Evolutionary conservation across 2,113 vertebrate species (phyloP), one percentile per base, ranked within the genome.

Genomic region (Meleagris gallopavo): DNA sequence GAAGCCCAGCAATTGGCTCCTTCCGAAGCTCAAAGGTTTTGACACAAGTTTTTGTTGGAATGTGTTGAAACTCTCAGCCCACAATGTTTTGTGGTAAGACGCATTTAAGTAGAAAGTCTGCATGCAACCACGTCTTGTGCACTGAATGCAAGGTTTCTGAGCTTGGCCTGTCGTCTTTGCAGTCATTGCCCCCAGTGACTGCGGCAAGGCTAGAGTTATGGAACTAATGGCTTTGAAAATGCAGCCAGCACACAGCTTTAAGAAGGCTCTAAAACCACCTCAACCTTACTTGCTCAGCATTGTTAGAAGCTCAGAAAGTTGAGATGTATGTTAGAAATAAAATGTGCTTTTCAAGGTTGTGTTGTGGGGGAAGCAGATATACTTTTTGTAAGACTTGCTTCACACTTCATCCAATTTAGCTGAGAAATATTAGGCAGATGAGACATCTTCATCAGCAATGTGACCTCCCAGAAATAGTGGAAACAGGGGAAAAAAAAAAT

Each of bases 81-180:
- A 36, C 40, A 17, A 25, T 62, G 17, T 22, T 82, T 41, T 73
- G 32, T 76, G 32, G 22, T 36, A 29, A n/a, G 24, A 43, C 6
- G 3, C 4, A 5, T 13, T 32, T 22, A 55, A 38, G 45, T 36
- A 58, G 50, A 21, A 65, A 69, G 14, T n/a, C 30, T 40, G 19
- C 5, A 2, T 13, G 34, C 34, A 43, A 46, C 17, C 0, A 3
- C 25, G 7, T 52, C 43, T 11, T 45, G 41, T 38, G 27, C 13
- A 12, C 12, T 24, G 30, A 25, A 15, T 29, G 29, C 10, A 32
- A 41, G 25, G 20, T 29, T 19, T 90, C 20, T 45, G 46, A 50
- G n/a, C 61, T 41, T 57, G 29, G 5, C 52, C 22, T 74, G 24
- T 32, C 34, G 17, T 61, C 12, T 43, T 82, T 48, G 19, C 24